These are phyloP conservation scores for Hydroisotoma schaefferi DNA, from an alignment of 2,888 invertebrate genomes.

Conservation along the genomic window DNA sequence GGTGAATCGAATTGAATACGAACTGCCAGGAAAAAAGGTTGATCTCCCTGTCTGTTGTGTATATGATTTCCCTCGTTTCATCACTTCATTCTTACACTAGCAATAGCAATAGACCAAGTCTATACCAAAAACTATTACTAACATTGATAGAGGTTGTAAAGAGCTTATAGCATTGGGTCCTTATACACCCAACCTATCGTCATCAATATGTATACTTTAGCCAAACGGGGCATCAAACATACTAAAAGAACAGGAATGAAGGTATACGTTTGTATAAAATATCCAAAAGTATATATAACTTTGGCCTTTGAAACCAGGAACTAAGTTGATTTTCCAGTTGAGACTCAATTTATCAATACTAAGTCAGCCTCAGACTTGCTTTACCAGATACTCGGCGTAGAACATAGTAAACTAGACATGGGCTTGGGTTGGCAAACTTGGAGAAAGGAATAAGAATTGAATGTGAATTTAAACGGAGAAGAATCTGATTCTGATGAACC, in stretches of 20 bases:
- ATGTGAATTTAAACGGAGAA: constrained; percentile 6
- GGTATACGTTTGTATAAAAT: background rate
- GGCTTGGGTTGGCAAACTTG: background rate
- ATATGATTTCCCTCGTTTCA: background rate
- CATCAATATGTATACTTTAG: background rate
- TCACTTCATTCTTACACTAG: background rate
- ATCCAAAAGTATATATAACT: constrained; percentile 1
- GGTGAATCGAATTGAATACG: constrained; percentile 6
- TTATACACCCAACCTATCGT: too few relatives aligned
- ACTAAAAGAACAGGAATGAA: background rate
- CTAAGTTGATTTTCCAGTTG: constrained; percentile 33
- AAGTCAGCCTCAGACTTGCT: too few relatives aligned
- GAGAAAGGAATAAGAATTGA: constrained; percentile 7
- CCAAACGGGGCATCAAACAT: too few relatives aligned
- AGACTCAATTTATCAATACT: constrained; percentile 12
- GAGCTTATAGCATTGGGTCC: too few relatives aligned
- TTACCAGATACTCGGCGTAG: too few relatives aligned
- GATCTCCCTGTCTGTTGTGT: constrained; percentile 1
- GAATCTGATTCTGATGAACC: constrained; percentile 11
- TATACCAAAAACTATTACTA: too few relatives aligned
- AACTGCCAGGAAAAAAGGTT: constrained; percentile 3
- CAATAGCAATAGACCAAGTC: background rate
- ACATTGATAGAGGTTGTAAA: too few relatives aligned
- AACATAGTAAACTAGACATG: background rate
- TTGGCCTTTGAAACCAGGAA: constrained; percentile 14